Evolutionary conservation across 2,888 invertebrate genomes (phyloP).

Genomic region (Chesias legatella): DNA sequence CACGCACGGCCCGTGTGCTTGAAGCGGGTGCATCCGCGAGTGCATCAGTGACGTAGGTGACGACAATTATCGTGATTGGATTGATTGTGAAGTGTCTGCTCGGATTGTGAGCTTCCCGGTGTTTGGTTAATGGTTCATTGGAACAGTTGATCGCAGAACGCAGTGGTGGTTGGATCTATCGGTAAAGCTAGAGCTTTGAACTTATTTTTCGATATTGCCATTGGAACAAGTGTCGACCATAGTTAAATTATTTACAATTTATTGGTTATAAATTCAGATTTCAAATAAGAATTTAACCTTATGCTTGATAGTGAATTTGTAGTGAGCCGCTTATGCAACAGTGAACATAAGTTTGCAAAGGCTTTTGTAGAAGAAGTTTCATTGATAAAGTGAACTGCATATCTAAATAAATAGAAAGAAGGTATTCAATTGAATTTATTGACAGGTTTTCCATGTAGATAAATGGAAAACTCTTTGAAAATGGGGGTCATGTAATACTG

Average conservation of each 20-base stretch:
- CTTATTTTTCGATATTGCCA: slow-evolving; percentile 9
- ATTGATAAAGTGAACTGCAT: too few species aligned
- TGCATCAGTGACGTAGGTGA: slow-evolving; percentile 33
- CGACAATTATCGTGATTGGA: slow-evolving; percentile 60
- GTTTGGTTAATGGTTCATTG: slow-evolving; percentile 51
- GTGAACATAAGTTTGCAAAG: neutral
- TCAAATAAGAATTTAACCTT: neutral
- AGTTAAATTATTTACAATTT: neutral
- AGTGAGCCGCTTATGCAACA: neutral
- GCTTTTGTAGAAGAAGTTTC: too few species aligned
- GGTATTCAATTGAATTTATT: neutral
- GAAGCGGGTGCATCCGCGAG: slow-evolving; percentile 61
- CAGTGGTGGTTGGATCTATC: slow-evolving; percentile 28
- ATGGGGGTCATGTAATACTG: neutral
- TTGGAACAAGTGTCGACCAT: slow-evolving; percentile 15
- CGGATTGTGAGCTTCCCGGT: slow-evolving; percentile 42
- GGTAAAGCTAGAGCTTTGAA: slow-evolving; percentile 18
- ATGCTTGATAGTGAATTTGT: neutral
- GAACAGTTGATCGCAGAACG: slow-evolving; percentile 32
- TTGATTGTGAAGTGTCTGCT: slow-evolving; percentile 62
- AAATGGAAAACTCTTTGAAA: neutral
- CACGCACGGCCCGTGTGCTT: slow-evolving; percentile 58
- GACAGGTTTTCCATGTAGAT: neutral
- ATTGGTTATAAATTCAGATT: neutral
- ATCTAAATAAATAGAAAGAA: too few species aligned